phyloP scores from a whole-genome alignment of 2,797 vertebrate species.

The Etheostoma perlongum region DNA sequence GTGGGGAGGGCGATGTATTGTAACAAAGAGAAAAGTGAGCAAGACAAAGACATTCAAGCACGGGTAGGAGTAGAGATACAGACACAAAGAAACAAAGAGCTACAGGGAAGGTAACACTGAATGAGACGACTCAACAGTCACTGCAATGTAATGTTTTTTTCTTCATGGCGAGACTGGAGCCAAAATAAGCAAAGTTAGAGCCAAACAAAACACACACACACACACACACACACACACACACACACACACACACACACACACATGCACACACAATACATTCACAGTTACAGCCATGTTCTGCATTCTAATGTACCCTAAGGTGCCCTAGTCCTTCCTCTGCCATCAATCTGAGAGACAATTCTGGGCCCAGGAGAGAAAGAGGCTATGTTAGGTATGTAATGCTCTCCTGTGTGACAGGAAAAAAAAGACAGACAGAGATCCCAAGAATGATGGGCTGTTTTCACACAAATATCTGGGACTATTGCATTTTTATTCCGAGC shows the following conservation, averaged over 20 bases:
- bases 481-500: slow-evolving; percentile 44
- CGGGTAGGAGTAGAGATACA: slow-evolving; percentile 54
- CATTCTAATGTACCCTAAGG: slow-evolving; percentile 77
- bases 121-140: slow-evolving; percentile 39
- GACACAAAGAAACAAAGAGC: slow-evolving; percentile 81
- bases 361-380: slow-evolving; percentile 68
- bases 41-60: slow-evolving; percentile 67
- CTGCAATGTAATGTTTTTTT: slow-evolving; percentile 19
- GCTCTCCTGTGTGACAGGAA: slow-evolving; percentile 32
- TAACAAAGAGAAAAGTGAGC: slow-evolving; percentile 73
- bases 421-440: slow-evolving; percentile 44
- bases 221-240: slow-evolving; percentile 27
- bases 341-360: slow-evolving; percentile 81
- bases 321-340: slow-evolving; percentile 60
- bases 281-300: slow-evolving; percentile 57
- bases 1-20: slow-evolving; percentile 53
- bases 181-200: slow-evolving; percentile 50
- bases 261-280: slow-evolving; percentile 17
- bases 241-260: slow-evolving; percentile 13
- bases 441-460: slow-evolving; percentile 45
- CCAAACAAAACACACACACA: too few species aligned
- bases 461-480: slow-evolving; percentile 42
- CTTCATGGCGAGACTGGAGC: slow-evolving; percentile 45
- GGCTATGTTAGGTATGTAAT: slow-evolving; percentile 55
- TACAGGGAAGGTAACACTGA: slow-evolving; percentile 30